Evolutionary conservation across 1,140 invertebrate species (phyloP).

Genomic region (Drosophila azteca): DNA sequence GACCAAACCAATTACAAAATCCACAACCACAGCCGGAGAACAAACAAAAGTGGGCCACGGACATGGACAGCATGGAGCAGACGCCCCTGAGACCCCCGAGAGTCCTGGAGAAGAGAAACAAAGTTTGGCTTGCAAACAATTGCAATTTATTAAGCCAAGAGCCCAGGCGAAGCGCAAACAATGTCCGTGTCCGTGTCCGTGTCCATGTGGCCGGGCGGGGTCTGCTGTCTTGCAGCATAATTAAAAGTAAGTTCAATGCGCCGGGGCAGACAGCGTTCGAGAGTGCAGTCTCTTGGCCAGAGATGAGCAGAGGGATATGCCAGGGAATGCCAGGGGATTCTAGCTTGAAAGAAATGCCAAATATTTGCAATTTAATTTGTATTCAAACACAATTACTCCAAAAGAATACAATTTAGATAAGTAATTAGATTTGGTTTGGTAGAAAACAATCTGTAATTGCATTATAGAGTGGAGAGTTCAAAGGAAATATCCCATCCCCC

Average conservation of each 20-base stretch:
- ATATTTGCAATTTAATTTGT: slow-evolving; percentile 49
- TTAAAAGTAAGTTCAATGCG: slow-evolving; percentile 80
- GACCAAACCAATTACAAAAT: slow-evolving; percentile 78
- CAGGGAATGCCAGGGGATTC: background rate
- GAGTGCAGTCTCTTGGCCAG: slow-evolving; percentile 11
- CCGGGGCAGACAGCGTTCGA: slow-evolving; percentile 34
- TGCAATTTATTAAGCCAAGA: slow-evolving; percentile 81
- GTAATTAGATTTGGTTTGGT: slow-evolving; percentile 18
- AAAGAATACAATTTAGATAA: slow-evolving; percentile 18
- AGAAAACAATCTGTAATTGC: slow-evolving; percentile 1
- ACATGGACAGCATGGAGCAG: background rate
- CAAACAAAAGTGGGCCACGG: slow-evolving; percentile 56
- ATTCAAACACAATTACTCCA: slow-evolving; percentile 36
- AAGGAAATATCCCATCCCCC: background rate
- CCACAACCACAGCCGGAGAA: slow-evolving; percentile 35
- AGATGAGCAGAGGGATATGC: slow-evolving; percentile 26
- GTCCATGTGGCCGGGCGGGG: slow-evolving; percentile 56
- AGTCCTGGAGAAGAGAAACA: slow-evolving; percentile 49
- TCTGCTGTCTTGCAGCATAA: slow-evolving; percentile 58
- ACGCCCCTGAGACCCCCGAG: background rate
- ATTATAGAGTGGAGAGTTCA: background rate
- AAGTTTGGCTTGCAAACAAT: slow-evolving; percentile 78
- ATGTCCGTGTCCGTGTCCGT: slow-evolving; percentile 59
- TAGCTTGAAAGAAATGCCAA: slow-evolving; percentile 13
- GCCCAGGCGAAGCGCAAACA: slow-evolving; percentile 61